These are phyloP conservation scores for Chrysolina americana DNA, from an alignment of 2,888 invertebrate species.

Conservation along the genomic window DNA sequence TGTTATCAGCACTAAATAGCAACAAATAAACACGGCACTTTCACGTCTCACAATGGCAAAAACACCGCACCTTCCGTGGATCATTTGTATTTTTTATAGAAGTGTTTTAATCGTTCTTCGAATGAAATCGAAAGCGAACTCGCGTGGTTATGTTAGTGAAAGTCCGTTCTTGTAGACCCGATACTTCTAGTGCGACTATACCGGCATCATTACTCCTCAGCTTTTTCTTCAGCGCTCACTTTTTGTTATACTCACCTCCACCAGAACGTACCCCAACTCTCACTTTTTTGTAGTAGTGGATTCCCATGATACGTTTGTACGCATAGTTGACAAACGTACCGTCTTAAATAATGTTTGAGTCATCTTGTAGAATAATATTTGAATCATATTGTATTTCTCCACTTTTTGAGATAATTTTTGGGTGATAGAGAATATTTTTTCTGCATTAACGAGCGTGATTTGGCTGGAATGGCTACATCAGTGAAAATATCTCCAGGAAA, in stretches of 20 bases:
- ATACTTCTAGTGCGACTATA: conserved; percentile 12
- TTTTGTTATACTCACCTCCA: conserved; percentile 13
- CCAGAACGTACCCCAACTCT: neutral
- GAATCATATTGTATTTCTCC: no score
- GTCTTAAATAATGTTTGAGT: no score
- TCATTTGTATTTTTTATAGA: conserved; percentile 26
- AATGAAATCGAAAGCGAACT: conserved; percentile 9
- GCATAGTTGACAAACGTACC: no score
- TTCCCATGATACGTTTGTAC: neutral
- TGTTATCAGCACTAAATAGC: conserved; percentile 53
- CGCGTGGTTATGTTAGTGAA: conserved; percentile 11
- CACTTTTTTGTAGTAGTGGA: conserved; percentile 9
- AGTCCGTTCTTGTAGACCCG: conserved; percentile 12
- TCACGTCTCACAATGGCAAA: conserved; percentile 48
- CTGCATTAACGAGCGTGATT: no score
- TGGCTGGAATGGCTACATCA: no score
- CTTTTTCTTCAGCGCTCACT: conserved; percentile 6
- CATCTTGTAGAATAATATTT: no score
- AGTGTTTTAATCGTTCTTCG: conserved; percentile 1
- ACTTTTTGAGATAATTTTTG: no score
- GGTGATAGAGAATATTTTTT: no score
- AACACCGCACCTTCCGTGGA: conserved; percentile 36
- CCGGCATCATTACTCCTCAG: neutral
- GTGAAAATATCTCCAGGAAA: no score
- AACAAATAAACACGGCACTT: conserved; percentile 54